A percentile compares a stretch with the other conserved stretches of the same genome.
phyloP scores from a whole-genome alignment of 2,888 invertebrate genomes.

The Frankliniella fusca region DNA sequence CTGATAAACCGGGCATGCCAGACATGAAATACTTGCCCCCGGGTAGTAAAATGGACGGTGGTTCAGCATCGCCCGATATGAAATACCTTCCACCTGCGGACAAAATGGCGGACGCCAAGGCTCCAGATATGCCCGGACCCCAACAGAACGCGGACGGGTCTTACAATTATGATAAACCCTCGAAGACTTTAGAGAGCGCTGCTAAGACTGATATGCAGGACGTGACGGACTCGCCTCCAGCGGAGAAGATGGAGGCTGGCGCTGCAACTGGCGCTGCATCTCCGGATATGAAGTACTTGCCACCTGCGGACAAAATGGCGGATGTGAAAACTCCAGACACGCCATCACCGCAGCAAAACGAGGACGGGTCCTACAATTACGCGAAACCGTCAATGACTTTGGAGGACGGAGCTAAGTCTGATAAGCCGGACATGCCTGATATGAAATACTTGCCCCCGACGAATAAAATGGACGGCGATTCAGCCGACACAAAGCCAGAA shows the following conservation, averaged over 20 bases:
- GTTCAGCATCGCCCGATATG: background rate
- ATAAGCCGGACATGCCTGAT: background rate
- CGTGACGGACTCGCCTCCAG: background rate
- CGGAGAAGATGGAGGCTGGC: background rate
- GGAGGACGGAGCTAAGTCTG: background rate
- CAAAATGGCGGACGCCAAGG: background rate
- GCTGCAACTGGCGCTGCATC: background rate
- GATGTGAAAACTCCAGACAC: too few relatives aligned
- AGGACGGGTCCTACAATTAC: background rate
- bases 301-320: background rate
- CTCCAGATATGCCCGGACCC: background rate
- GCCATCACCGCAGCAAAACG: background rate
- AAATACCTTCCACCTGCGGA: background rate
- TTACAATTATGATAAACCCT: background rate
- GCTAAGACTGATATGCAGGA: background rate
- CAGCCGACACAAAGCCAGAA: background rate
- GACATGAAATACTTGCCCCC: background rate
- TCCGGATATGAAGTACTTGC: background rate
- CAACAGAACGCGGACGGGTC: constrained; percentile 8
- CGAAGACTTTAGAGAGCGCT: background rate
- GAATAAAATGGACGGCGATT: too few relatives aligned
- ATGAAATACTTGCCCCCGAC: background rate
- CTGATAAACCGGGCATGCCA: background rate
- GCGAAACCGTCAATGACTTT: background rate
- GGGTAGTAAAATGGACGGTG: too few relatives aligned